Evolutionary conservation across 2,113 vertebrate species (phyloP).

Genomic region (Reinhardtius hippoglossoides): DNA sequence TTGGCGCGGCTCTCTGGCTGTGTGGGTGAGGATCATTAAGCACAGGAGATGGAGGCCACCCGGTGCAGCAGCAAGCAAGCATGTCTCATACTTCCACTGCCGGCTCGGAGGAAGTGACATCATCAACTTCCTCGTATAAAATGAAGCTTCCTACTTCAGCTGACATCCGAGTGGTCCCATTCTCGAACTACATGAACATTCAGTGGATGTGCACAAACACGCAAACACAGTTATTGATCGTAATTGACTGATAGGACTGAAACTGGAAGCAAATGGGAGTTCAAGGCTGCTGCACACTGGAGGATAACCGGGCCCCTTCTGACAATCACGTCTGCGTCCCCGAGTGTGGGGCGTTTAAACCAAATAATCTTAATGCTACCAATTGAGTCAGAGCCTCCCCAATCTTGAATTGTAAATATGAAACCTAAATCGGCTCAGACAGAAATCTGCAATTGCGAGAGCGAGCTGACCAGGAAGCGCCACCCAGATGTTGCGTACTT

Average conservation of each 20-base stretch:
- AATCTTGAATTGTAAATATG: too few species aligned
- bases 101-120: constrained; percentile 41
- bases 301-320: too few species aligned
- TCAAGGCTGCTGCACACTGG: neutral
- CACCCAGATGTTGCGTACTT: too few species aligned
- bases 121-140: constrained; percentile 53
- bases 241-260: too few species aligned
- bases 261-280: neutral
- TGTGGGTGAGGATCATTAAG: constrained; percentile 63
- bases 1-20: constrained; percentile 1
- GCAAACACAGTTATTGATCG: too few species aligned
- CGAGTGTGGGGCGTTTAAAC: too few species aligned
- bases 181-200: neutral
- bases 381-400: too few species aligned
- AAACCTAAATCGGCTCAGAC: too few species aligned
- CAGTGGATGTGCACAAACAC: neutral
- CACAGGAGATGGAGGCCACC: constrained; percentile 59
- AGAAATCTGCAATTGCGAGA: too few species aligned
- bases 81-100: constrained; percentile 29
- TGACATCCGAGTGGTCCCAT: constrained; percentile 29
- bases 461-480: too few species aligned
- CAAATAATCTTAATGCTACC: too few species aligned
- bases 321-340: too few species aligned
- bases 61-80: neutral
- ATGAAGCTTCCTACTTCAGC: constrained; percentile 53